Evolutionary conservation across 2,797 vertebrate species (phyloP).

Genomic region (Ceyx erithaca): DNA sequence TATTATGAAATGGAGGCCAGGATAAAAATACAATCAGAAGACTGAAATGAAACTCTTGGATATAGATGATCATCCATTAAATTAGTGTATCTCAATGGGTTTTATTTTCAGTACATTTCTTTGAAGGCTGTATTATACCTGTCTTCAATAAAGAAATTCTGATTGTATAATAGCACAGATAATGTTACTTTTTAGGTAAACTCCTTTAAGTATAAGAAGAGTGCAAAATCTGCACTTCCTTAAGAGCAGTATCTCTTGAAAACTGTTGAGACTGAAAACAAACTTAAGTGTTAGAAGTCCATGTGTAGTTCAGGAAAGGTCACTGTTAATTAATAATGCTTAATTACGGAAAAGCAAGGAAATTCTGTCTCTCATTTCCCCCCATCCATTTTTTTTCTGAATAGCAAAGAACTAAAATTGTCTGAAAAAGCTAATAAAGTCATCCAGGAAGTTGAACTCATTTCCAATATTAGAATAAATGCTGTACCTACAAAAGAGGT

Average conservation of each 20-base stretch:
- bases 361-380: background rate
- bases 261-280: background rate
- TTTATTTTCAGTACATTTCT: background rate
- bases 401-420: background rate
- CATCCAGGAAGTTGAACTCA: constrained; percentile 62
- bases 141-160: background rate
- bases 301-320: background rate
- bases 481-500: constrained; percentile 44
- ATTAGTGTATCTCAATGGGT: background rate
- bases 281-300: background rate
- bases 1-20: background rate
- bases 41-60: background rate
- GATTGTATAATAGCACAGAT: background rate
- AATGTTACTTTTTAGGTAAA: background rate
- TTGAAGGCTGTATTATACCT: background rate
- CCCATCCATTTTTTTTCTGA: background rate
- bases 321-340: background rate
- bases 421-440: constrained; percentile 46
- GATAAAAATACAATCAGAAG: background rate
- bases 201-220: background rate
- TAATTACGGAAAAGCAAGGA: background rate
- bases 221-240: background rate
- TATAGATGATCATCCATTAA: background rate
- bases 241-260: background rate
- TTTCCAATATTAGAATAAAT: constrained; percentile 52